Evolutionary conservation across 64 coral and sea anemone genomes (phyloP).

Genomic region (Acropora tenuis): DNA sequence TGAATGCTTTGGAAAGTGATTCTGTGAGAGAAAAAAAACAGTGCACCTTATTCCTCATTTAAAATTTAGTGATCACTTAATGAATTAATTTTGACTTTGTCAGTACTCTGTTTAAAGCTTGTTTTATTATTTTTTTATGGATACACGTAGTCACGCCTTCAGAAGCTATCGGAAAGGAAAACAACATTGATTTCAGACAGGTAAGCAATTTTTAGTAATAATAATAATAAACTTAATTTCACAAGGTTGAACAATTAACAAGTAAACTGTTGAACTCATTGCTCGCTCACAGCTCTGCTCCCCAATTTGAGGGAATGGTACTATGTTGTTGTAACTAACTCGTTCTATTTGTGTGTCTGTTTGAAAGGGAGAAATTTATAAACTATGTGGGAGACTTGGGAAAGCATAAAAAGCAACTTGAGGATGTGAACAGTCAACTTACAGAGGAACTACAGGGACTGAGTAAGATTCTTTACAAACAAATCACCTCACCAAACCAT

Average conservation of each 20-base stretch:
- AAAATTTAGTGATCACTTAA: no score
- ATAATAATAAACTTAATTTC: no score
- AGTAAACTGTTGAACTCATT: no score
- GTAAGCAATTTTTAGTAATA: not conserved
- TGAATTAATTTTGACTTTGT: no score
- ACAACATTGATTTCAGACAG: constrained; percentile 80
- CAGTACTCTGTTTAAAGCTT: not conserved
- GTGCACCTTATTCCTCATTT: no score
- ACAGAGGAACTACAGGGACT: constrained; percentile 83
- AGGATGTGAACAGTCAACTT: constrained; percentile 67
- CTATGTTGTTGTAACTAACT: no score
- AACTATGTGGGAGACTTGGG: constrained; percentile 76
- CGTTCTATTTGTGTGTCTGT: not conserved
- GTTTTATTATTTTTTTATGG: constrained; percentile 16
- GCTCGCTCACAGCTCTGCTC: no score
- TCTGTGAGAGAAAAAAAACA: constrained; percentile 52
- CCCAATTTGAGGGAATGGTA: no score
- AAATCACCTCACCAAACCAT: no score
- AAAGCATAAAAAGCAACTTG: constrained; percentile 76
- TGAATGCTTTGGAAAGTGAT: constrained; percentile 74
- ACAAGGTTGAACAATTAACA: no score
- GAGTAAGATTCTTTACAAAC: constrained; percentile 63
- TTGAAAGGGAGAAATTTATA: constrained; percentile 75
- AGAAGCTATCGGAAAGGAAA: constrained; percentile 62
- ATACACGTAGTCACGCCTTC: constrained; percentile 71